A percentile compares a stretch with the other conserved stretches of the same genome.
Evolutionary conservation across 2,113 vertebrate species (phyloP).

Genomic region (Opisthocomus hoazin): DNA sequence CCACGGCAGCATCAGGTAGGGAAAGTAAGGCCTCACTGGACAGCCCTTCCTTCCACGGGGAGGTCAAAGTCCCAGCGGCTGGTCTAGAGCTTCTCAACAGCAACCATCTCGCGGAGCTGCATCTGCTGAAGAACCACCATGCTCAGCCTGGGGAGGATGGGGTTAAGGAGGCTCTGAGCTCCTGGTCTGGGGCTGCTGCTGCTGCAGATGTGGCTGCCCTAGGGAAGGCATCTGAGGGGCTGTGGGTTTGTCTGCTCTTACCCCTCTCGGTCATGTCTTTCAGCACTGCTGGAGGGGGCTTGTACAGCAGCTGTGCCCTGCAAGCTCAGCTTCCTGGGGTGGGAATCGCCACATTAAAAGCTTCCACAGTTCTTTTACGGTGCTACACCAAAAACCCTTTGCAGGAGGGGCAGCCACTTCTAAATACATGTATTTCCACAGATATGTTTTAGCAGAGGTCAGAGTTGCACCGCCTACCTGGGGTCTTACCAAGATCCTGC

Average conservation of each 20-base stretch:
- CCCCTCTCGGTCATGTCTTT: neutral
- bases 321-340: neutral
- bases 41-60: neutral
- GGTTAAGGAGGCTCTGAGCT: neutral
- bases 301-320: neutral
- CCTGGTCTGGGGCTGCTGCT: neutral
- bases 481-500: neutral
- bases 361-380: neutral
- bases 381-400: neutral
- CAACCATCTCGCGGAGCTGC: fast-evolving
- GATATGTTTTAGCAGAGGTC: neutral
- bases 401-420: neutral
- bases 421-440: neutral
- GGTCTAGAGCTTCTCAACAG: neutral
- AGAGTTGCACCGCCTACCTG: neutral
- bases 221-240: neutral
- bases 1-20: neutral
- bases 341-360: neutral
- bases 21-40: neutral
- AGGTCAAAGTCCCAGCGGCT: fast-evolving
- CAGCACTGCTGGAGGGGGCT: neutral
- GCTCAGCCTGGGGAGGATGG: neutral
- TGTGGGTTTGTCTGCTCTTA: neutral
- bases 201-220: neutral
- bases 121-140: neutral